Percentiles rank a stretch among this genome's conserved stretches.
phyloP scores from a whole-genome alignment of 2,113 vertebrate genomes.

The Sinocyclocheilus anophthalmus region DNA sequence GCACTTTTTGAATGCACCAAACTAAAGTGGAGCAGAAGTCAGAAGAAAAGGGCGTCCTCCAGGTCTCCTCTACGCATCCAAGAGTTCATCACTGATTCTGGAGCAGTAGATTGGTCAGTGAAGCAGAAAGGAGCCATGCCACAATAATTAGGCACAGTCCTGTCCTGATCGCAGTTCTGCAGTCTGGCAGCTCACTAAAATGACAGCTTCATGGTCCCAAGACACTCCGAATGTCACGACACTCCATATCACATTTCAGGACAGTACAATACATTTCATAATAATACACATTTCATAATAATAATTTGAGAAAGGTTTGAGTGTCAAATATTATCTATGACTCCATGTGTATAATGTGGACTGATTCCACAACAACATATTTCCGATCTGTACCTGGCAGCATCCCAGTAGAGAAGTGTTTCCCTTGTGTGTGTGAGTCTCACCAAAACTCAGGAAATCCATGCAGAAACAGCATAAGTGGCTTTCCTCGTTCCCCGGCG shows the following conservation, averaged over 20 bases:
- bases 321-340: not conserved
- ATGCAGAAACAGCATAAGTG: conserved; percentile 93
- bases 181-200: conserved; percentile 56
- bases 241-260: conserved; percentile 57
- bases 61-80: conserved; percentile 26
- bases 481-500: conserved; percentile 93
- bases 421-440: conserved; percentile 52
- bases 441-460: conserved; percentile 99
- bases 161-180: conserved; percentile 48
- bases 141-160: conserved; percentile 65
- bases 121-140: conserved; percentile 60
- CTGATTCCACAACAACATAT: not conserved
- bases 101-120: conserved; percentile 57
- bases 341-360: not conserved
- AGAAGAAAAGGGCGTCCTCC: conserved; percentile 30
- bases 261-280: conserved; percentile 39
- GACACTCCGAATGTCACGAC: conserved; percentile 45
- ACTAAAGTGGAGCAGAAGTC: conserved; percentile 40
- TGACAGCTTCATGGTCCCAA: conserved; percentile 64
- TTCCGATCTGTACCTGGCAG: conserved; percentile 6
- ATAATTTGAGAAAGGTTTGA: not conserved
- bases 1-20: conserved; percentile 30
- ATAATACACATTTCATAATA: not conserved
- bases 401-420: conserved; percentile 14
- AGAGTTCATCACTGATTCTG: conserved; percentile 49